phyloP scores from a whole-genome alignment of 2,797 vertebrate species.

The Smutsia temminckii region DNA sequence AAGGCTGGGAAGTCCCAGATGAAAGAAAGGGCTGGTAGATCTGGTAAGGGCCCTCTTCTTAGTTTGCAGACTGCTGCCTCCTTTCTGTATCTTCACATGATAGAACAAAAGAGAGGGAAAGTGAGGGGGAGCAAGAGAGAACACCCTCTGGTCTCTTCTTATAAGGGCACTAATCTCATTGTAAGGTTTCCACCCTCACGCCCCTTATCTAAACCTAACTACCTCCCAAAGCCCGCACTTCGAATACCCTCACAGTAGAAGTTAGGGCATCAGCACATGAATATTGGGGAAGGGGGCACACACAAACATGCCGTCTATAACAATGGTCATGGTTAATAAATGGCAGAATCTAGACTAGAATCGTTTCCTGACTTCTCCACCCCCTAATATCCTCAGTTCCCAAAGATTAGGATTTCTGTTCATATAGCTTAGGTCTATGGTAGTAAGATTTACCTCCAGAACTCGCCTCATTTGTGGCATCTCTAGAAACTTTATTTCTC shows the following conservation, averaged over 20 bases:
- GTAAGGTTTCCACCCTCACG: not conserved
- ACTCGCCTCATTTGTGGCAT: not conserved
- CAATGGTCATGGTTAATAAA: not conserved
- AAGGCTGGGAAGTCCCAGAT: not conserved
- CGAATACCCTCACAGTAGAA: not conserved
- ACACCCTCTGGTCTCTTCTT: not conserved
- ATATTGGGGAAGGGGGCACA: not conserved
- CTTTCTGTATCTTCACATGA: not conserved
- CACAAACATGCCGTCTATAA: not conserved
- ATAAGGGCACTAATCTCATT: not conserved
- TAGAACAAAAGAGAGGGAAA: too few species aligned
- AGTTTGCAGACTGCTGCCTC: not conserved
- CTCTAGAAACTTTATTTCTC: not conserved
- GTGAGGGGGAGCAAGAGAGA: too few species aligned
- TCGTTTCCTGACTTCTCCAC: not conserved
- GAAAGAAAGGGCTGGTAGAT: not conserved
- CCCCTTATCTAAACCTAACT: not conserved
- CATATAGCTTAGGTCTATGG: not conserved
- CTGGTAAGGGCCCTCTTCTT: not conserved
- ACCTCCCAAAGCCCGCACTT: not conserved
- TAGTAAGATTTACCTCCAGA: not conserved
- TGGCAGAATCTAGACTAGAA: not conserved
- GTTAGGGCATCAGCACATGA: not conserved
- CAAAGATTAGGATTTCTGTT: not conserved
- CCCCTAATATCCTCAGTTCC: not conserved